Evolutionary conservation across 2,888 invertebrate genomes (phyloP).

Genomic region (Fabriciana adippe): DNA sequence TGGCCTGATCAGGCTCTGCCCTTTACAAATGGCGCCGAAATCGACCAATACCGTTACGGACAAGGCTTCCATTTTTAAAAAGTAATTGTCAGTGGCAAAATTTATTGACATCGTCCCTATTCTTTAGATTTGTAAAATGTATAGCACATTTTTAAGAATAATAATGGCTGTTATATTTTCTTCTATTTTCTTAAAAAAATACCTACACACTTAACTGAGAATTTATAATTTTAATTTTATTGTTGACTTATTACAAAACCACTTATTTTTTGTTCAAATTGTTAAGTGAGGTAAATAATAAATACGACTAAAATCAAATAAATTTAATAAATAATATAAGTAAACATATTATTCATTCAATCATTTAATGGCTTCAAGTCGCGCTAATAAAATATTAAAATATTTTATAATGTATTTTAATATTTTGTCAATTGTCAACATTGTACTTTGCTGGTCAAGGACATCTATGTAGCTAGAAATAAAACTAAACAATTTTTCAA

Average conservation of each 20-base stretch:
- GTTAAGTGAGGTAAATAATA: too few species aligned
- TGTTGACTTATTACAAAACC: too few species aligned
- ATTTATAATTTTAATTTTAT: too few species aligned
- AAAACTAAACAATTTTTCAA: background rate
- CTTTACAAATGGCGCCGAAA: slow-evolving; percentile 79
- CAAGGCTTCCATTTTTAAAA: slow-evolving; percentile 47
- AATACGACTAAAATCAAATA: too few species aligned
- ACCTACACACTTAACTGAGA: too few species aligned
- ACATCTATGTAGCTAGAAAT: slow-evolving; percentile 7
- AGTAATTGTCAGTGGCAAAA: slow-evolving; percentile 30
- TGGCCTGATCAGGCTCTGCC: slow-evolving; percentile 60
- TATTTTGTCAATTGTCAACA: background rate
- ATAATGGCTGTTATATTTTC: background rate
- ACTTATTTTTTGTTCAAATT: too few species aligned
- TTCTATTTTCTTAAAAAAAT: background rate
- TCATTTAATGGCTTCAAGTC: too few species aligned
- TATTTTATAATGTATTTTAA: background rate
- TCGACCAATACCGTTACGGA: slow-evolving; percentile 66
- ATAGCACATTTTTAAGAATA: background rate
- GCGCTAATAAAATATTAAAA: background rate
- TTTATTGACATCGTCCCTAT: slow-evolving; percentile 20
- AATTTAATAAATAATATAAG: too few species aligned
- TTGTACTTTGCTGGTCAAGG: background rate
- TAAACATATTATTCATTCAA: too few species aligned
- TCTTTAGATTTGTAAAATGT: background rate